Base-by-base conservation (phyloP, 2,888 invertebrate species). In the Notodonta ziczac region DNA sequence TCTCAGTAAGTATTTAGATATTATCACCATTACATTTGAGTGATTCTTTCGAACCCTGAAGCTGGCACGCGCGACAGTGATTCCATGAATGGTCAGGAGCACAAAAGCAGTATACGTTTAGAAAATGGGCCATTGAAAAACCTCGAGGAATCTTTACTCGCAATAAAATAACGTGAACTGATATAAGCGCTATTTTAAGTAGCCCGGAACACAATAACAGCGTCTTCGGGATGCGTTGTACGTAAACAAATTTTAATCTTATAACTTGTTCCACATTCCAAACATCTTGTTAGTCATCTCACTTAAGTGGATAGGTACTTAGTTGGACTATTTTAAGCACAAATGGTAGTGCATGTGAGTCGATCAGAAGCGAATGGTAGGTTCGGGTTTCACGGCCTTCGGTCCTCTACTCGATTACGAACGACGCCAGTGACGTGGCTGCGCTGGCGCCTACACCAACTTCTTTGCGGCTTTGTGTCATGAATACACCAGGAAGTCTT, bases 331-430 rank as follows among this genome's bases (percentile, higher is more conserved):
- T 70, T 76, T 72, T 65, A 72, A 70, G 70, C 64, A 67, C 65
- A 69, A 68, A 77, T 69, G 63, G 61, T 69, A 70, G 58, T 62
- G 75, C 72, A 70, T 76, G 62, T 64, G 65, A 73, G 80, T 78
- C 78, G 83, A 89, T 89, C 86, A 86, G 83, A 82, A 86, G 82
- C 86, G 88, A 88, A 83, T 83, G 86, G 86, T 82, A 81, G 86
- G 88, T 85, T 93, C 91, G 81, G 78, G 83, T 93, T 93, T 87
- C 92, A 82, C 80, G 92, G 82, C 93, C 93, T 93, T 93, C 90
- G 87, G 81, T 77, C 81, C 82, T 81, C 82, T 86, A 86, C 87
- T 93, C 88, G 87, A 89, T 93, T 93, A 91, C 92, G 84, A 83
- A 72, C 84, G 89, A 77, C 90, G 90, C 86, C 90, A 79, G 81